Percentiles rank a stretch among this genome's conserved stretches.
Evolutionary conservation across 37 sponge, comb jelly and placozoan genomes (phyloP).

Genomic region (Spongia lamella): DNA sequence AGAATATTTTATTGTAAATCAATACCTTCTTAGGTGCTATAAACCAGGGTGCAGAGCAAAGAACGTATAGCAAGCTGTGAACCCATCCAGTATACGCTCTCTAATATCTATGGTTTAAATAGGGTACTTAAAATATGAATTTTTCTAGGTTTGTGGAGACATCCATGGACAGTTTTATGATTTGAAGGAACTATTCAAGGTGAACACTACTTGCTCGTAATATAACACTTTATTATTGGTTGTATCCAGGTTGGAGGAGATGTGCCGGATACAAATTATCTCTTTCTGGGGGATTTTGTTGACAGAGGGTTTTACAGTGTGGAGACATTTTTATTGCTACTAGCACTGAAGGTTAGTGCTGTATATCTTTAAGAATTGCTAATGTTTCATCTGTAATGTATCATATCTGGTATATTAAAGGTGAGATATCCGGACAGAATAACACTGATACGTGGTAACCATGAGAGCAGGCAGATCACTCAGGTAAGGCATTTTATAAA

Average conservation of each 20-base stretch:
- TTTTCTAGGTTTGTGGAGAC: conserved; percentile 93
- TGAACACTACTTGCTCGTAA: conserved; percentile 18
- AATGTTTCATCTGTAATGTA: too few species aligned
- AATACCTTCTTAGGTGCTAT: background rate
- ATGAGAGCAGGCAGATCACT: conserved; percentile 97
- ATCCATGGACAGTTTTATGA: conserved; percentile 97
- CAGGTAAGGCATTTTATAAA: conserved; percentile 69
- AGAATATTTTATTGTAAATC: too few species aligned
- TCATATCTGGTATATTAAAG: too few species aligned
- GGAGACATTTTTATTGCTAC: conserved; percentile 96
- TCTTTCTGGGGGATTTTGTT: conserved; percentile 99
- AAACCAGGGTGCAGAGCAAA: background rate
- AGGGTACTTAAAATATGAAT: background rate
- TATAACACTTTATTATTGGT: background rate
- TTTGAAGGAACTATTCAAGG: conserved; percentile 94
- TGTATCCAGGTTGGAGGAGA: conserved; percentile 94
- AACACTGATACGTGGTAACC: conserved; percentile 94
- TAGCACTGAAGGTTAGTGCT: conserved; percentile 94
- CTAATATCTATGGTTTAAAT: background rate
- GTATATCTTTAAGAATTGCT: too few species aligned
- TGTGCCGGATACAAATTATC: conserved; percentile 97
- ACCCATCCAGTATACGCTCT: background rate
- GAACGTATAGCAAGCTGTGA: background rate
- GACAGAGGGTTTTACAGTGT: conserved; percentile 99
- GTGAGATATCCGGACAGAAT: conserved; percentile 96